Base-by-base conservation (phyloP, 1,140 invertebrate species). In the Temnothorax longispinosus region DNA sequence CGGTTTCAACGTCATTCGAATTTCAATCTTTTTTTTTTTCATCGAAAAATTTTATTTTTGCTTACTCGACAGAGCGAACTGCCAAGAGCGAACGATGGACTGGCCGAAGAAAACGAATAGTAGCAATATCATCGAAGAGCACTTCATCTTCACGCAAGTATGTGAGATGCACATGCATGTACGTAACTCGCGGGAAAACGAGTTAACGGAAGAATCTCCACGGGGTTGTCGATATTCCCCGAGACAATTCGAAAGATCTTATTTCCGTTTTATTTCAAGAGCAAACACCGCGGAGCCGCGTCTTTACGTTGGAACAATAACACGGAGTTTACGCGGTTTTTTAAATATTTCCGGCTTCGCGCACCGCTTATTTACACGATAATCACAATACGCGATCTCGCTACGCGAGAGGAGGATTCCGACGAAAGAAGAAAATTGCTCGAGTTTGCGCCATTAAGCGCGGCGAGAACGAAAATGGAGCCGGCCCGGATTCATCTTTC, bases 81-180 rank as follows among this genome's bases (percentile, higher is more conserved):
- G 35, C 44, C 47, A 13, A 41, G 47, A 47, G 15, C 10, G 76
- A 54, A 44, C n/a, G 11, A 35, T 21, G 32, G 44, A 80, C 13
- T 85, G 85, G 11, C 44, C 60, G 4, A 90, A 21, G 62, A 90
- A 76, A 21, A 10, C 50, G 3, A 80, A 35, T 11, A 90, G 27
- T 62, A 90, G 41, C 58, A 90, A 10, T 3, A 62, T 32, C 50
- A 47, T 15, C 3, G 50, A 38, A 0, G 32, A 35, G 18, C 38
- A 76, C 86, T 81, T 90, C 89, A 90, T 90, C 50, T 35, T 85
- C 60, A 84, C 38, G 38, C 56, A 7, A 15, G 11, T n/a, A 18
- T 47, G n/a, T 38, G 8, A 13, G 1, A 72, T 8, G 15, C 65
- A 27, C 3, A 35, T 47, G 10, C 21, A n/a, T 8, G 5, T 27